A percentile compares a stretch with the other conserved stretches of the same genome.
Evolutionary conservation across 1,140 invertebrate species (phyloP).

Genomic region (Lamellibrachia luymesi): DNA sequence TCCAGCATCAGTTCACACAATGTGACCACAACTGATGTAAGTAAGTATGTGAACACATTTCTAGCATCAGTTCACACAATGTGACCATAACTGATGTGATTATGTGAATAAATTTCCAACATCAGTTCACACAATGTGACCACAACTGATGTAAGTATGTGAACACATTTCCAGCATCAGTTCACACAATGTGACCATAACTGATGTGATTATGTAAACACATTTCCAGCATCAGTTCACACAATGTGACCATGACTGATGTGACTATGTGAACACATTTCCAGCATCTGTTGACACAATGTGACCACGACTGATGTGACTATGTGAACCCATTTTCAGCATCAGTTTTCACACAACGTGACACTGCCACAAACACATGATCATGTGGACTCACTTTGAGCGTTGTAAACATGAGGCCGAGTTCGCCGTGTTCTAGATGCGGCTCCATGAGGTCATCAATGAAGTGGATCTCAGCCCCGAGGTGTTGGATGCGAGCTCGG

Average conservation of each 20-base stretch:
- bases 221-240: no score
- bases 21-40: no score
- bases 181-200: no score
- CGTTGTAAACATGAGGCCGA: constrained; percentile 83
- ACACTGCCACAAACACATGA: neutral
- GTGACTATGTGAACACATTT: constrained; percentile 4
- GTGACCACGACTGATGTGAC: neutral
- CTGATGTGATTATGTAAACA: no score
- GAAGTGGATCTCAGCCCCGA: constrained; percentile 82
- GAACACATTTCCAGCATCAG: no score
- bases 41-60: no score
- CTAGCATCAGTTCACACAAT: no score
- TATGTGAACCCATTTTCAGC: neutral
- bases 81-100: no score
- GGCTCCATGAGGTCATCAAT: constrained; percentile 80
- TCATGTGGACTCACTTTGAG: constrained; percentile 61
- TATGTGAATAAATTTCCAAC: no score
- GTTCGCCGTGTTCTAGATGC: constrained; percentile 72
- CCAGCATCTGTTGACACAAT: neutral
- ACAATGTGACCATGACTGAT: neutral
- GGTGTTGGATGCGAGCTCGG: constrained; percentile 73
- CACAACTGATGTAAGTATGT: no score
- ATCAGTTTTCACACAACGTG: neutral
- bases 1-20: neutral
- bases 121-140: no score